Conservation (phyloP, 2,888 invertebrate species). For the Eugnorisma glareosa region DNA sequence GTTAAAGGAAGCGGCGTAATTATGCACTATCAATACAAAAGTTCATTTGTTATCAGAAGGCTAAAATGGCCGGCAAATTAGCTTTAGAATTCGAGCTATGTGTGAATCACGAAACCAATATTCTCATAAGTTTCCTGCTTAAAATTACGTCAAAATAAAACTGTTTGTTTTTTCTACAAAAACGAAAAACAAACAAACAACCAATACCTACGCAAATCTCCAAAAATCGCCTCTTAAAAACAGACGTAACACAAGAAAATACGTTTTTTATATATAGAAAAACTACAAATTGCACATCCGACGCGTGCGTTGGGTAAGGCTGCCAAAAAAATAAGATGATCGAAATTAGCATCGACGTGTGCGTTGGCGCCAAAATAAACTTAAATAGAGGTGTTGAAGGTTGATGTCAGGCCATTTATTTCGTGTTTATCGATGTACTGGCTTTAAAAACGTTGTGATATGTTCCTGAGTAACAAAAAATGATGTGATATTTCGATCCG, state of each 20-base stretch:
- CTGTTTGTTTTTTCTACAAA: constrained; percentile 12
- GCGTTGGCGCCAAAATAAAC: constrained; percentile 77
- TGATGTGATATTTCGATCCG: constrained; percentile 28
- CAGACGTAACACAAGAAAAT: constrained; percentile 38
- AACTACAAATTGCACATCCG: constrained; percentile 46
- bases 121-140: constrained; percentile 12
- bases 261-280: constrained; percentile 42
- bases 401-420: constrained; percentile 69
- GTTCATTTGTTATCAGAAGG: constrained; percentile 47
- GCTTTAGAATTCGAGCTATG: constrained; percentile 36
- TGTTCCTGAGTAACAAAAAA: constrained; percentile 25
- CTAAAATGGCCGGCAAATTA: constrained; percentile 9
- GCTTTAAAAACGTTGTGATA: constrained; percentile 46
- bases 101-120: constrained; percentile 24
- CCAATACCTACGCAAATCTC: constrained; percentile 26
- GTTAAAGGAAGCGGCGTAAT: constrained; percentile 20
- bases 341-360: constrained; percentile 69
- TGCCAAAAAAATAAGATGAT: constrained; percentile 71
- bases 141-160: constrained; percentile 27
- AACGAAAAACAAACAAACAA: constrained; percentile 39
- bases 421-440: constrained; percentile 53
- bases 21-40: constrained; percentile 39
- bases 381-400: constrained; percentile 70
- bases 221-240: constrained; percentile 36
- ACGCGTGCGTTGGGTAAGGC: constrained; percentile 53